Evolutionary conservation across 1,140 invertebrate species (phyloP), one percentile per base, ranked within the genome.

Genomic region (Cydia amplana): DNA sequence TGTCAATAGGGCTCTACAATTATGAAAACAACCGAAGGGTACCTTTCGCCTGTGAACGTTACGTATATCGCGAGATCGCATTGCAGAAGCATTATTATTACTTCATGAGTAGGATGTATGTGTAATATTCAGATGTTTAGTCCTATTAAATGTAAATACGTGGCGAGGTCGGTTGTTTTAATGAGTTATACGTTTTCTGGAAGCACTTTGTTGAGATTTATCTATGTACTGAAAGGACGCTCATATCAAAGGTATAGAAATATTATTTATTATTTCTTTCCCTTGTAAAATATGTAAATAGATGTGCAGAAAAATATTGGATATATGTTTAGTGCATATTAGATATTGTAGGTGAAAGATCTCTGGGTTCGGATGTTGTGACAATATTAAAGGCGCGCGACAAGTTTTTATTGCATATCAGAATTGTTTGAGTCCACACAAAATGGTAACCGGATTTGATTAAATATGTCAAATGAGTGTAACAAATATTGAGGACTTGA

Each of bases 271-370:
- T 82, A 81, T 89, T 89, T 88, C 86, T 85, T 89, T 87, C 78
- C 85, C 79, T 88, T 91, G 90, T 91, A 91, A 86, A 86, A 91
- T 88, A 91, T 91, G 90, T 91, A 91, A 88, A 91, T 91, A 91
- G 80, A 85, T 84, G 82, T 83, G 82, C 85, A 86, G 78, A 82
- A 85, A 82, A 79, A 79, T 78, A 83, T 85, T 80, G 79, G 79
- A 78, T 81, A 82, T 82, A 79, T 80, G 82, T 83, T 78, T 82
- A 83, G 76, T 78, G 64, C 81, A 78, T 79, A 77, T 73, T 80
- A 78, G 79, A 32, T 73, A 65, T 75, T 77, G 72, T 78, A 79
- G 79, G 73, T 78, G 75, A 80, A 77, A 82, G 78, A 81, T 83
- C 78, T 82, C 78, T 78, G 74, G 77, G 79, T 80, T 74, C 77